Evolutionary conservation across 2,113 vertebrate genomes (phyloP).

Genomic region (Leuciscus idus): DNA sequence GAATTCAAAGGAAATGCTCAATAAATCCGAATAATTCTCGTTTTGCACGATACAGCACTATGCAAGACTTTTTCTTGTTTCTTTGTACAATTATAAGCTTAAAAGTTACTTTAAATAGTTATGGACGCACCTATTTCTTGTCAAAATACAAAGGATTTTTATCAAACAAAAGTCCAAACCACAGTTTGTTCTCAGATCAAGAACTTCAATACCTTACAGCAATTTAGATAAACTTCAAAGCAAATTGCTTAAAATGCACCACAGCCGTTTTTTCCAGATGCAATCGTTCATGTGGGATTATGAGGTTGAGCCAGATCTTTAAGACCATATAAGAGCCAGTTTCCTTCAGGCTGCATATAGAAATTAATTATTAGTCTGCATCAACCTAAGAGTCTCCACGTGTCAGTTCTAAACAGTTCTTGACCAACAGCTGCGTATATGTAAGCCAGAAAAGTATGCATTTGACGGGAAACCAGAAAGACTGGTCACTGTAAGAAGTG

Average conservation of each 20-base stretch:
- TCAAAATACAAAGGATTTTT: background rate
- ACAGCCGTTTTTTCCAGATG: conserved; percentile 19
- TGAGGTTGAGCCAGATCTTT: conserved; percentile 26
- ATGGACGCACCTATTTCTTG: background rate
- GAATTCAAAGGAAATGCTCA: background rate
- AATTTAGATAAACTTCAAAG: conserved; percentile 34
- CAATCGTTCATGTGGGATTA: conserved; percentile 28
- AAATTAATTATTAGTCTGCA: conserved; percentile 44
- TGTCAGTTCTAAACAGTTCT: background rate
- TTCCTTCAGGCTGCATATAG: conserved; percentile 49
- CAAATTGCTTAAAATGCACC: conserved; percentile 19
- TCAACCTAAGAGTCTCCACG: conserved; percentile 37
- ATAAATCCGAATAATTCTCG: background rate
- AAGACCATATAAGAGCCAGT: background rate
- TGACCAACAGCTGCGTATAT: conserved; percentile 30
- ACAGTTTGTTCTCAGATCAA: conserved; percentile 14
- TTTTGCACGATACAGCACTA: background rate
- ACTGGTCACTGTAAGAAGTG: conserved; percentile 37
- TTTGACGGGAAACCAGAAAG: conserved; percentile 34
- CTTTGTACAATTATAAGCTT: background rate
- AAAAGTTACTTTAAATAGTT: background rate
- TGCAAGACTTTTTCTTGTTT: background rate
- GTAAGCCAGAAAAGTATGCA: background rate
- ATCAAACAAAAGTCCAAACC: background rate
- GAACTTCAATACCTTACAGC: conserved; percentile 8